A percentile compares a stretch with the other conserved stretches of the same genome.
phyloP scores from a whole-genome alignment of 1,140 invertebrate genomes.

The Drosophila jambulina region DNA sequence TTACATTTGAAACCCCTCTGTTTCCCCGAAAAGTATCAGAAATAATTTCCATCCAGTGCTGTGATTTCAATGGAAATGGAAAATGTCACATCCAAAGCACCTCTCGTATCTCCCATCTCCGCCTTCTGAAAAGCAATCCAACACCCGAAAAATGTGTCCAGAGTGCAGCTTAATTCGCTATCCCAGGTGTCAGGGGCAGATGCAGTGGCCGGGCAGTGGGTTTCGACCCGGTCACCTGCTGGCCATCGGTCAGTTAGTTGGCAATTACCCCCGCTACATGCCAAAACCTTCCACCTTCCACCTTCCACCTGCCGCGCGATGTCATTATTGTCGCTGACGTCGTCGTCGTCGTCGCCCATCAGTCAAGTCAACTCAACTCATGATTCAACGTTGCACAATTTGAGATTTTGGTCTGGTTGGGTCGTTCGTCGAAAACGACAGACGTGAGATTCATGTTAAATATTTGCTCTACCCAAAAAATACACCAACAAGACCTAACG shows the following conservation, averaged over 20 bases:
- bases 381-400: conserved; percentile 65
- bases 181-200: neutral
- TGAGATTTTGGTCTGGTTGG: conserved; percentile 62
- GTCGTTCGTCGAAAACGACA: conserved; percentile 66
- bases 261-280: conserved; percentile 39
- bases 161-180: conserved; percentile 18
- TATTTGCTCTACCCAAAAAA: conserved; percentile 47
- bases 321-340: conserved; percentile 19
- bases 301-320: conserved; percentile 29
- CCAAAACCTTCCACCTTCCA: neutral
- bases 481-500: neutral
- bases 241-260: conserved; percentile 59
- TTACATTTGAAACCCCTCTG: neutral
- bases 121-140: conserved; percentile 17
- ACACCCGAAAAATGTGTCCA: conserved; percentile 23
- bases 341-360: conserved; percentile 13
- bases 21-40: neutral
- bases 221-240: conserved; percentile 32
- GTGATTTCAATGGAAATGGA: conserved; percentile 17
- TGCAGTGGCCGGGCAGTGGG: neutral
- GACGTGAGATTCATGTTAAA: conserved; percentile 77
- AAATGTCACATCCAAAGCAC: conserved; percentile 3
- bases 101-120: neutral
- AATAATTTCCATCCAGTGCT: neutral
- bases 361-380: conserved; percentile 12